Evolutionary conservation across 2,797 vertebrate species (phyloP).

Genomic region (Sphaeramia orbicularis): DNA sequence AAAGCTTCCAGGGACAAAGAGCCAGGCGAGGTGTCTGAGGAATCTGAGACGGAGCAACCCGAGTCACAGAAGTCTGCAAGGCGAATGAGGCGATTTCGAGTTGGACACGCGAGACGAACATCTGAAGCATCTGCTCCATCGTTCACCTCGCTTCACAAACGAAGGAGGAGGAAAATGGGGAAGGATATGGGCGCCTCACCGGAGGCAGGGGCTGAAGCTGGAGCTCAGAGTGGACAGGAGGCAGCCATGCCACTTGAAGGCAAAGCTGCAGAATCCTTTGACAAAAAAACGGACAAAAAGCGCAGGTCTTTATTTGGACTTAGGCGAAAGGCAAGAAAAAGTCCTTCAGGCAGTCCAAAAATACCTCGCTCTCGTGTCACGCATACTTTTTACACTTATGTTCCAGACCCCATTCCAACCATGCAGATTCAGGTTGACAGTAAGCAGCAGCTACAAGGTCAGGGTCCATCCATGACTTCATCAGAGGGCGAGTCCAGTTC

Average conservation of each 20-base stretch:
- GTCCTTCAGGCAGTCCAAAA: conserved; percentile 7
- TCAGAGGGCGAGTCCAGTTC: conserved; percentile 45
- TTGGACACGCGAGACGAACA: conserved; percentile 31
- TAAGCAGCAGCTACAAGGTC: conserved; percentile 36
- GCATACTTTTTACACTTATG: conserved; percentile 73
- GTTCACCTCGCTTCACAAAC: conserved; percentile 54
- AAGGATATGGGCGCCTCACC: conserved; percentile 65
- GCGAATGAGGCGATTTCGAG: conserved; percentile 42
- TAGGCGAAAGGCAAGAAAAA: conserved; percentile 50
- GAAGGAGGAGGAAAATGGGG: conserved; percentile 51
- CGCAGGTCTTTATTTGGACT: conserved; percentile 67
- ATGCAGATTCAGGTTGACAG: conserved; percentile 6
- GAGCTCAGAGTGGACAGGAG: conserved; percentile 64
- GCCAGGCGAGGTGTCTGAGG: conserved; percentile 43
- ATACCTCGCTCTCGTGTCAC: conserved; percentile 28
- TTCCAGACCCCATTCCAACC: conserved; percentile 35
- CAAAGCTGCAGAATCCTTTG: conserved; percentile 35
- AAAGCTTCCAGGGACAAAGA: conserved; percentile 53
- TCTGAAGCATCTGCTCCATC: conserved; percentile 49
- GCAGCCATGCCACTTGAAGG: conserved; percentile 53
- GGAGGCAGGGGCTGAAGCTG: conserved; percentile 64
- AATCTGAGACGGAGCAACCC: conserved; percentile 24
- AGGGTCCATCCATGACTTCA: conserved; percentile 33
- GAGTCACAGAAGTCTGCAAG: conserved; percentile 41
- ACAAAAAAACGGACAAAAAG: conserved; percentile 34